Evolutionary conservation across 2,113 vertebrate genomes (phyloP), one percentile per base, ranked within the genome.

Genomic region (Nannospalax galili): DNA sequence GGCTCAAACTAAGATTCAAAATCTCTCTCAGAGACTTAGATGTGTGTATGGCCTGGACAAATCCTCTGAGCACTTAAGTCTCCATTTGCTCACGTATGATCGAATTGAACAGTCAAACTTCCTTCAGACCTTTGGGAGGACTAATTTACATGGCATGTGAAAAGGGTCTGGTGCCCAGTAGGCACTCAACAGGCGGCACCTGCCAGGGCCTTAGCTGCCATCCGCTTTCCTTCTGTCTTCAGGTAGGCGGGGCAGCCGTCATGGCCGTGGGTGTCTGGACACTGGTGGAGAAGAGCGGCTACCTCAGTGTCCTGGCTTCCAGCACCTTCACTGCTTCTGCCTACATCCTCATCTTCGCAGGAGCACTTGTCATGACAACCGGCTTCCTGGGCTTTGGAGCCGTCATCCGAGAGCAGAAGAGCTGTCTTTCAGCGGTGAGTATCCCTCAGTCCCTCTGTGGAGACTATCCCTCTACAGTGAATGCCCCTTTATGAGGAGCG

Each of bases 361-460:
- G 99, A 1, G 45, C 98, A 2, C 98, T 99, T 45, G 99, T 99
- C 95, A 98, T 99, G 98, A 94, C 98, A n/a, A 99, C 99, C 0
- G 99, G 99, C 73, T 99, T 99, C 96, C 97, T 99, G 95, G 99
- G 99, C 87, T 99, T 99, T 42, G 98, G 98, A 2, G 98, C 99
- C 14, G 97, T 99, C 96, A 84, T 99, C 96, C 97, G 98, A 7
- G 99, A 99, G 93, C 98, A 99, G 97, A 98, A 96, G 92, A 98
- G 98, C 97, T 99, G 99, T 93, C 98, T 99, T 35, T 99, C 98
- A 14, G 93, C 72, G 56, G 99, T 99, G 97, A 98, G 98, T 97
- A 67, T 77, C 30, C 3, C 17, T 45, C 35, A 4, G 40, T 69
- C 42, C 20, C 11, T 84, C 19, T 48, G 40, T 48, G 42, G 81